A percentile compares a stretch with the other conserved stretches of the same genome.
These are phyloP conservation scores for Scolopax mira DNA, from an alignment of 2,113 vertebrate species.

Conservation along the genomic window DNA sequence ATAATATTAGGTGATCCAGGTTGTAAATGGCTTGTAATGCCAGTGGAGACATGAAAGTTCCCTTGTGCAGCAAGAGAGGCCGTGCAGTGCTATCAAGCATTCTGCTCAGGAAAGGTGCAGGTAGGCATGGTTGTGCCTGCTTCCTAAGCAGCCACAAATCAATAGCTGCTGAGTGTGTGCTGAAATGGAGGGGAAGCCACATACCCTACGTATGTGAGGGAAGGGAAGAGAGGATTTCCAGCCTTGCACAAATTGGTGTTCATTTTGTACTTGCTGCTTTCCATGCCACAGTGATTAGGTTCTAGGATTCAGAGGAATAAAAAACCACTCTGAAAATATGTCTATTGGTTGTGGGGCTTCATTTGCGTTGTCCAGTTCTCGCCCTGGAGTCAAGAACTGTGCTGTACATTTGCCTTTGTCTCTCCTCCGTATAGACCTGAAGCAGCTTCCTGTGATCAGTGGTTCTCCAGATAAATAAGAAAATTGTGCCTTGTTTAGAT, in stretches of 20 bases:
- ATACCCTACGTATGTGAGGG: fast-evolving
- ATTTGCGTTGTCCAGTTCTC: neutral
- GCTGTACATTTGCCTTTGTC: neutral
- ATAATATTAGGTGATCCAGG: neutral
- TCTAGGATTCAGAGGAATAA: neutral
- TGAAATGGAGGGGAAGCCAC: neutral
- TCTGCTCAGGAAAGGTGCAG: neutral
- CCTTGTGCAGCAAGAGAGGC: neutral
- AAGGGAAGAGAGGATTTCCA: neutral
- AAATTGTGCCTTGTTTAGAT: neutral
- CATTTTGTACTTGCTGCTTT: neutral
- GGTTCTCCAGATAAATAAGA: neutral
- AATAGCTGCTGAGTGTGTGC: neutral
- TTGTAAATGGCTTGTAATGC: neutral
- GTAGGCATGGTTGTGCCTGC: neutral
- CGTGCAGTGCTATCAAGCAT: neutral
- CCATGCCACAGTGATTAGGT: fast-evolving
- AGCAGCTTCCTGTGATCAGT: neutral
- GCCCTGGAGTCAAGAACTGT: neutral
- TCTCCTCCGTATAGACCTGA: fast-evolving
- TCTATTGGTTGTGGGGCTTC: neutral
- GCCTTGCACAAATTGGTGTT: fast-evolving
- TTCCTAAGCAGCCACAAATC: neutral
- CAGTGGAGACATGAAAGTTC: neutral
- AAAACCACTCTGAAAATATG: fast-evolving